Conservation (phyloP, 2,113 vertebrate genomes). For the Corapipo altera region DNA sequence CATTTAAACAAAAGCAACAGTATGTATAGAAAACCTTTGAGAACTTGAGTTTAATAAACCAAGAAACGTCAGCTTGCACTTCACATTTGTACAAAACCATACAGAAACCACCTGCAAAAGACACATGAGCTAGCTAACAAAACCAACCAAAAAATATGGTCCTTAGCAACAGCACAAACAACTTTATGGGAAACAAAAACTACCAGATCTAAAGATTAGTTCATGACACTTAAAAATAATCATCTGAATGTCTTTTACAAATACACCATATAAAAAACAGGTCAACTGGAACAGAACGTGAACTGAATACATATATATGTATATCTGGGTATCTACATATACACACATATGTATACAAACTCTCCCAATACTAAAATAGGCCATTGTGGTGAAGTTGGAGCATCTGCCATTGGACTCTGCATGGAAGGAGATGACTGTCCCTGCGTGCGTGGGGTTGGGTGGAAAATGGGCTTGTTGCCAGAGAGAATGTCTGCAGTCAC, state of each 20-base stretch:
- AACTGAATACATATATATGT: conserved; percentile 49
- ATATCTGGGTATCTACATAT: conserved; percentile 54
- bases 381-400: conserved; percentile 82
- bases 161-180: conserved; percentile 32
- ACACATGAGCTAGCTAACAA: conserved; percentile 27
- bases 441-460: not conserved
- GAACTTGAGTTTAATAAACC: conserved; percentile 77
- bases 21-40: conserved; percentile 55
- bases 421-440: conserved; percentile 33
- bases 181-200: conserved; percentile 33
- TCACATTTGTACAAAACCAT: conserved; percentile 66
- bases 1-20: conserved; percentile 13
- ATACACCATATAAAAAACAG: conserved; percentile 70
- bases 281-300: conserved; percentile 58
- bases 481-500: conserved; percentile 33
- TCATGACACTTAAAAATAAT: conserved; percentile 66
- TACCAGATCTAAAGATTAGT: not conserved
- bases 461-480: not conserved
- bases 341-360: conserved; percentile 49
- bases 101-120: conserved; percentile 50
- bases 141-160: not conserved
- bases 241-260: conserved; percentile 70
- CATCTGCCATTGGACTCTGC: conserved; percentile 52
- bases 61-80: conserved; percentile 52
- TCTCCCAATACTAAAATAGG: conserved; percentile 77